A percentile compares a stretch with the other conserved stretches of the same genome.
phyloP scores from a whole-genome alignment of 2,888 invertebrate genomes.

The Drosophila mayaguana region DNA sequence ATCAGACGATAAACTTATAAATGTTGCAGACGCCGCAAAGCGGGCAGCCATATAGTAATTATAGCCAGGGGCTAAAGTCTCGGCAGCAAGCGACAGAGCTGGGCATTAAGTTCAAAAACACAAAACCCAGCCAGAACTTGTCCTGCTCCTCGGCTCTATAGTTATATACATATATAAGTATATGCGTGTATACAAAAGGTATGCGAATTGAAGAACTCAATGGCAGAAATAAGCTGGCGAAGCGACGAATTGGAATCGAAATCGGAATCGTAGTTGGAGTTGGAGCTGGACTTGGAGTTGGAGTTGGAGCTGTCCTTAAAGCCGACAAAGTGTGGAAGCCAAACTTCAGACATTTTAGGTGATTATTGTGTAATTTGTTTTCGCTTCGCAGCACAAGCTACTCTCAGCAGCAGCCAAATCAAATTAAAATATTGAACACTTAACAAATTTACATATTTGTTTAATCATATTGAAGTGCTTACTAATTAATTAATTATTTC shows the following conservation, averaged over 20 bases:
- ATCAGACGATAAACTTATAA: constrained; percentile 80
- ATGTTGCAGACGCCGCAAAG: constrained; percentile 77
- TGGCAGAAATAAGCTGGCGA: constrained; percentile 37
- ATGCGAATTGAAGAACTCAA: constrained; percentile 14
- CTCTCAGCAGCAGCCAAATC: constrained; percentile 39
- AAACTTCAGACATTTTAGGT: constrained; percentile 46
- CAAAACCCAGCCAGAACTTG: constrained; percentile 48
- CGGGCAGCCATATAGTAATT: constrained; percentile 80
- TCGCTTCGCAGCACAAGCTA: constrained; percentile 17
- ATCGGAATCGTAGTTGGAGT: neutral
- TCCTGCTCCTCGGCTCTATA: constrained; percentile 26
- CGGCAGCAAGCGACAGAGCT: constrained; percentile 35
- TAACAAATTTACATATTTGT: constrained; percentile 14
- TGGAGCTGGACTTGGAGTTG: neutral
- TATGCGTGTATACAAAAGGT: neutral
- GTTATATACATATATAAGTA: constrained; percentile 8
- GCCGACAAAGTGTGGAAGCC: constrained; percentile 32
- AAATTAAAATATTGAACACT: constrained; percentile 7
- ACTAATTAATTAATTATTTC: neutral
- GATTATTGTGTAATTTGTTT: constrained; percentile 53
- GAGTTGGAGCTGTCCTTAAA: constrained; percentile 29
- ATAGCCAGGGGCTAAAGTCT: constrained; percentile 70
- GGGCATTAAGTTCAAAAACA: constrained; percentile 33
- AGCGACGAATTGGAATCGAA: neutral
- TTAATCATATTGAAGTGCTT: constrained; percentile 3